Evolutionary conservation across 1,140 invertebrate species (phyloP).

Genomic region (Plutomurus gul): DNA sequence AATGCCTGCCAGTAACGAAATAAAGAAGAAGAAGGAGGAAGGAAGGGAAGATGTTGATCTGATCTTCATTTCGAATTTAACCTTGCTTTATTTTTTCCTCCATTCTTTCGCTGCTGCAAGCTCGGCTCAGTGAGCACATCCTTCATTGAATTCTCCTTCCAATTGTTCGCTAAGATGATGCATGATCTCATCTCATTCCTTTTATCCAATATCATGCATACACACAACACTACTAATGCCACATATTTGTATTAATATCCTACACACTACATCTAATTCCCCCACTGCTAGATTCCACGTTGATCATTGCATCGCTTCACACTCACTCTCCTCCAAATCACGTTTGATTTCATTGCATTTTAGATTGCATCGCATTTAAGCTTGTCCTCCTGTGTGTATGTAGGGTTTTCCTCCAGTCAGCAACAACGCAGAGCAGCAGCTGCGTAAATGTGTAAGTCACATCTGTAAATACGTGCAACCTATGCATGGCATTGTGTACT

Average conservation of each 20-base stretch:
- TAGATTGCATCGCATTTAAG: not conserved
- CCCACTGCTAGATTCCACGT: not conserved
- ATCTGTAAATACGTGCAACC: too few species aligned
- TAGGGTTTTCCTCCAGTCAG: not conserved
- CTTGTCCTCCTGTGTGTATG: too few species aligned
- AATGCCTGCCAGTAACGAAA: too few species aligned
- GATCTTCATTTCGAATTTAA: slow-evolving; percentile 13
- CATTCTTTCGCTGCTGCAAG: not conserved
- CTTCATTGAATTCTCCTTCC: slow-evolving; percentile 8
- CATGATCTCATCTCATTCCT: slow-evolving; percentile 6
- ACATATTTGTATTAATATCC: not conserved
- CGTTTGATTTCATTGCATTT: not conserved
- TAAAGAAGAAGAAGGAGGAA: too few species aligned
- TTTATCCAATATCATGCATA: not conserved
- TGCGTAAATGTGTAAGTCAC: too few species aligned
- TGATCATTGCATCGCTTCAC: not conserved
- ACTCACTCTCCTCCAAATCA: not conserved
- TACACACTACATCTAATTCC: too few species aligned
- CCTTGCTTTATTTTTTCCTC: slow-evolving; percentile 14
- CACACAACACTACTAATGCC: not conserved
- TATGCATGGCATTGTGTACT: too few species aligned
- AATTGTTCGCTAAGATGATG: slow-evolving; percentile 6
- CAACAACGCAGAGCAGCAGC: too few species aligned
- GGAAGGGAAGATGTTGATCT: slow-evolving; percentile 18
- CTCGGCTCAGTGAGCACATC: not conserved